Evolutionary conservation across 2,888 invertebrate genomes (phyloP).

Genomic region (Thereva nobilitata): DNA sequence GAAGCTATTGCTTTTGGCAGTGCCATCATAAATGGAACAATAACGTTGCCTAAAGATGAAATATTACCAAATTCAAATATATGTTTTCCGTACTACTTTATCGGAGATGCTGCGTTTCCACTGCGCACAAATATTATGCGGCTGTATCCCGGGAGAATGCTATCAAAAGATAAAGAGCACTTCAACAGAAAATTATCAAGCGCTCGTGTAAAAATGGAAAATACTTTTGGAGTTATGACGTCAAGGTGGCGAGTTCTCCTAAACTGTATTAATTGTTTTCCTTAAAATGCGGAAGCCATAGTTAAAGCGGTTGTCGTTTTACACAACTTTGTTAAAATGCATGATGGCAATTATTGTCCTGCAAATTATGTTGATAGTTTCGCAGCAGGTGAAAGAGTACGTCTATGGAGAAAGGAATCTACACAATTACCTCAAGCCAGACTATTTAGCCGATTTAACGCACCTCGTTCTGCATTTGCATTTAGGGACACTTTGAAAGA

Average conservation of each 20-base stretch:
- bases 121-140: slow-evolving; percentile 44
- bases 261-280: slow-evolving; percentile 43
- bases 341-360: slow-evolving; percentile 34
- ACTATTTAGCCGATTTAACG: slow-evolving; percentile 17
- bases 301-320: slow-evolving; percentile 33
- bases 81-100: slow-evolving; percentile 41
- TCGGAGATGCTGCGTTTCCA: slow-evolving; percentile 45
- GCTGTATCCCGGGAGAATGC: slow-evolving; percentile 43
- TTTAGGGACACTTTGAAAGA: slow-evolving; percentile 28
- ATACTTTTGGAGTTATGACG: slow-evolving; percentile 46
- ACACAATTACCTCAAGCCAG: slow-evolving; percentile 1
- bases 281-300: slow-evolving; percentile 45
- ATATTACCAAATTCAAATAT: slow-evolving; percentile 33
- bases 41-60: slow-evolving; percentile 37
- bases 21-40: slow-evolving; percentile 33
- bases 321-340: slow-evolving; percentile 31
- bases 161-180: slow-evolving; percentile 40
- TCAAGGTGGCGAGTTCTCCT: slow-evolving; percentile 44
- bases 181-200: slow-evolving; percentile 46
- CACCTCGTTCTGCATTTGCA: slow-evolving; percentile 16
- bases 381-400: slow-evolving; percentile 5
- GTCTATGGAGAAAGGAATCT: slow-evolving; percentile 23
- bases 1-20: slow-evolving; percentile 41
- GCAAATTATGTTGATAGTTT: slow-evolving; percentile 21
- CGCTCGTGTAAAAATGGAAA: slow-evolving; percentile 45